Conservation (phyloP, 2,797 vertebrate species). For the Poliocrania exsul region DNA sequence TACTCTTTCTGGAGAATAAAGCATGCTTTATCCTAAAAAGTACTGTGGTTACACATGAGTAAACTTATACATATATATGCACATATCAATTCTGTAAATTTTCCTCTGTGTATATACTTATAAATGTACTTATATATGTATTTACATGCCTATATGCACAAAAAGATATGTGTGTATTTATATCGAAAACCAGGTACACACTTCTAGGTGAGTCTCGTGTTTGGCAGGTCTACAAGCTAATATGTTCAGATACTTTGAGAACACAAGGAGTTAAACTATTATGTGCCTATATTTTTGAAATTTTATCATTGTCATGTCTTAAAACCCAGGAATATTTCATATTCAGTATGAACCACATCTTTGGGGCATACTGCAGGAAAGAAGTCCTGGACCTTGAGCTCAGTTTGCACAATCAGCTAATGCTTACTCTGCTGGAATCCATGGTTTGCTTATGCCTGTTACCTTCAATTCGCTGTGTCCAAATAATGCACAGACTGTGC, state of each 20-base stretch:
- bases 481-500: neutral
- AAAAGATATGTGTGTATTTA: neutral
- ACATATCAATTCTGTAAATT: neutral
- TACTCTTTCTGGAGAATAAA: neutral
- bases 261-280: neutral
- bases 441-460: neutral
- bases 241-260: neutral
- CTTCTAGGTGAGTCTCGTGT: neutral
- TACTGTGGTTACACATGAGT: neutral
- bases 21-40: neutral
- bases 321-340: neutral
- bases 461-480: neutral
- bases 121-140: neutral
- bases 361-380: neutral
- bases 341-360: neutral
- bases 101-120: neutral
- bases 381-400: neutral
- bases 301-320: neutral
- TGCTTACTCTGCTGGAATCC: neutral
- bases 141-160: neutral
- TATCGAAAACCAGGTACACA: neutral
- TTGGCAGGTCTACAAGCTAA: neutral
- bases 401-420: neutral
- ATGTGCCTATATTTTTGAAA: neutral
- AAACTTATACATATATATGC: neutral